These are phyloP conservation scores for Parasteatoda tepidariorum DNA, from an alignment of 1,140 invertebrate species.

Conservation along the genomic window DNA sequence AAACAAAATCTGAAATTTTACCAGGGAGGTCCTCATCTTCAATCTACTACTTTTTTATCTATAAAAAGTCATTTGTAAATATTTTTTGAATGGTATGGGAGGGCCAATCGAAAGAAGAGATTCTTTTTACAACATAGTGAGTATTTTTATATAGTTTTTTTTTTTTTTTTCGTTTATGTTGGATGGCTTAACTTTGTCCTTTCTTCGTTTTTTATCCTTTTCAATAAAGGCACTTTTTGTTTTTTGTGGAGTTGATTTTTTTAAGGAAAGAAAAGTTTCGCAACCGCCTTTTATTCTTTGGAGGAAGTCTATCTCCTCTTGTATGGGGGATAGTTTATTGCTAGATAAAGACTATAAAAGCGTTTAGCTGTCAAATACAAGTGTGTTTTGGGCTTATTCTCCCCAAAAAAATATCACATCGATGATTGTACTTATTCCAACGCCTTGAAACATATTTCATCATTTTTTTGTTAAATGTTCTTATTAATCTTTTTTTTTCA, in stretches of 20 bases:
- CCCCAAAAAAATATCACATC: constrained; percentile 19
- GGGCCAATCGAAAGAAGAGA: constrained; percentile 13
- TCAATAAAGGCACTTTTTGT: background rate
- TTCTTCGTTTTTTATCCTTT: constrained; percentile 9
- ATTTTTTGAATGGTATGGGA: constrained; percentile 27
- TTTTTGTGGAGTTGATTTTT: background rate
- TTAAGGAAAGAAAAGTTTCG: constrained; percentile 37
- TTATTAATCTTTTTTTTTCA: background rate
- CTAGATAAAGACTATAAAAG: constrained; percentile 55
- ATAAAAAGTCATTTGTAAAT: constrained; percentile 27
- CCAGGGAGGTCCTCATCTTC: background rate
- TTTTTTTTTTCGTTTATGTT: no score
- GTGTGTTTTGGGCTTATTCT: constrained; percentile 31
- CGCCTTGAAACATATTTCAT: background rate
- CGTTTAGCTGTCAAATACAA: constrained; percentile 56
- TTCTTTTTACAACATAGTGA: constrained; percentile 3
- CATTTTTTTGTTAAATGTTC: background rate
- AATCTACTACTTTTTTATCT: background rate
- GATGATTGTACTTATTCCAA: constrained; percentile 28
- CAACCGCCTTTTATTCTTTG: constrained; percentile 17
- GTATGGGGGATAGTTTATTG: constrained; percentile 33
- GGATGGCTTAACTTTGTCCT: constrained; percentile 33
- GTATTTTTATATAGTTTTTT: constrained; percentile 8
- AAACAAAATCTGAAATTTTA: constrained; percentile 28
- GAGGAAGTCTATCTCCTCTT: constrained; percentile 6